phyloP scores from a whole-genome alignment of 1,140 invertebrate species.

The Drosophila pallidifrons region DNA sequence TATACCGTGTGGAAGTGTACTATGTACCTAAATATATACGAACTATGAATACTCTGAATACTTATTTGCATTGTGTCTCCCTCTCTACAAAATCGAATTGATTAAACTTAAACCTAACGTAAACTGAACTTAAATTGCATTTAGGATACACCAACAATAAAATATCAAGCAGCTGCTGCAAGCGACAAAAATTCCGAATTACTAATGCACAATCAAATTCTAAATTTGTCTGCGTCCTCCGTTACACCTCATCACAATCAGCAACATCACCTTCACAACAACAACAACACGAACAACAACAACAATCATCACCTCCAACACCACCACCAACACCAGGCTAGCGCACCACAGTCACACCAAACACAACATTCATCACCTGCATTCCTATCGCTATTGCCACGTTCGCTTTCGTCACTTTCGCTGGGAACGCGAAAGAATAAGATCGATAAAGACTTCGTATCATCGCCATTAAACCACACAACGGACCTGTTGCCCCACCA shows the following conservation, averaged over 20 bases:
- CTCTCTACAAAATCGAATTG: not conserved
- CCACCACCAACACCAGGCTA: slow-evolving; percentile 69
- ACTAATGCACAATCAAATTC: slow-evolving; percentile 82
- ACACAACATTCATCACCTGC: slow-evolving; percentile 76
- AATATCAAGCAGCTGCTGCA: slow-evolving; percentile 69
- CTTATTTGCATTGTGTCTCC: not conserved
- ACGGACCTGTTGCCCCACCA: slow-evolving; percentile 71
- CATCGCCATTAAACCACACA: slow-evolving; percentile 65
- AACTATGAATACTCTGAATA: not conserved
- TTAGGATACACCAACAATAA: slow-evolving; percentile 76
- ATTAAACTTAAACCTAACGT: not conserved
- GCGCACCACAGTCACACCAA: slow-evolving; percentile 67
- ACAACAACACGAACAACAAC: slow-evolving; percentile 72
- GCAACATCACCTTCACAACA: slow-evolving; percentile 74
- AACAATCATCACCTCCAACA: slow-evolving; percentile 73
- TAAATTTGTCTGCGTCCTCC: slow-evolving; percentile 77
- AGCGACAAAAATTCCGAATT: slow-evolving; percentile 74
- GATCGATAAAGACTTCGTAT: slow-evolving; percentile 77
- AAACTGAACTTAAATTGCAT: slow-evolving; percentile 17
- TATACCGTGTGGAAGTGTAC: slow-evolving; percentile 3
- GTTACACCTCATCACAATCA: slow-evolving; percentile 65
- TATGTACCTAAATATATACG: slow-evolving; percentile 11
- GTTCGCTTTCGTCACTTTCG: slow-evolving; percentile 86
- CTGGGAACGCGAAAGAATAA: slow-evolving; percentile 83
- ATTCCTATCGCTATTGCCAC: slow-evolving; percentile 86